Conservation (phyloP, 2,797 vertebrate genomes). For the Percopsis omiscomaycus region DNA sequence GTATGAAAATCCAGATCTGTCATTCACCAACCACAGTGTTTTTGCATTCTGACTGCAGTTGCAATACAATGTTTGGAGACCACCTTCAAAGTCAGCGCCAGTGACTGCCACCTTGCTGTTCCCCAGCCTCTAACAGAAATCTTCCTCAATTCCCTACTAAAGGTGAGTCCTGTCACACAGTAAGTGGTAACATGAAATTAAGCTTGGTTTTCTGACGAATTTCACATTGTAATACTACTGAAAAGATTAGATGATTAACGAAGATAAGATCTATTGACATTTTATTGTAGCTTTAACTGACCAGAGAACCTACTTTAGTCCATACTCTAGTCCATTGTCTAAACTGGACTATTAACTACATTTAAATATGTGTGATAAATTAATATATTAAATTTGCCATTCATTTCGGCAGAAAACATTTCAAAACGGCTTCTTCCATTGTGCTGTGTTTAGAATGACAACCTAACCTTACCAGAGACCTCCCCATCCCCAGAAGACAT, state of each 20-base stretch:
- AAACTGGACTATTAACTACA: neutral
- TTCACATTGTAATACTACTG: no score
- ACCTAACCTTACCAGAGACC: constrained; percentile 80
- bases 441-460: constrained; percentile 80
- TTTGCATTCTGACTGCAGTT: constrained; percentile 71
- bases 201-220: no score
- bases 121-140: constrained; percentile 89
- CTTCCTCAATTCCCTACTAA: constrained; percentile 88
- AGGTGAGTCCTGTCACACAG: constrained; percentile 72
- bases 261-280: no score
- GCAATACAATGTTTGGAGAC: constrained; percentile 98
- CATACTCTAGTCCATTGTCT: neutral
- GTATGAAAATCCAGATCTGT: neutral
- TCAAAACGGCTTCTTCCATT: neutral
- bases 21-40: neutral
- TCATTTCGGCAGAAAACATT: neutral
- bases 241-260: no score
- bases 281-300: no score
- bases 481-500: constrained; percentile 82
- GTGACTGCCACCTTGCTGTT: constrained; percentile 88
- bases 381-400: neutral
- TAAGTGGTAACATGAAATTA: neutral
- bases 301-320: neutral
- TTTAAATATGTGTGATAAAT: no score
- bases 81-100: constrained; percentile 91